Base-by-base conservation (phyloP, 2,797 vertebrate species). In the Holocentrus rufus region DNA sequence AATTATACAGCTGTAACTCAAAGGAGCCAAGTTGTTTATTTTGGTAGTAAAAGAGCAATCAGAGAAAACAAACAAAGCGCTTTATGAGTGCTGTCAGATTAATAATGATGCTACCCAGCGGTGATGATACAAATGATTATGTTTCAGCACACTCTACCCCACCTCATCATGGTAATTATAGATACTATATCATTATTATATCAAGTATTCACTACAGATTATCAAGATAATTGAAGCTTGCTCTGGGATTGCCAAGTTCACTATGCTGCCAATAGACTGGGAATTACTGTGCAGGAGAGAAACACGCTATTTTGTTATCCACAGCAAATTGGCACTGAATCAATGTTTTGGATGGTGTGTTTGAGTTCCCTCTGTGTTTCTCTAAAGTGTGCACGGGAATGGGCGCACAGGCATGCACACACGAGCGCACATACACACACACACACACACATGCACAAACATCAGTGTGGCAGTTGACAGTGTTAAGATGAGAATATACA, bases 21-120 rank as follows among this genome's bases (percentile, higher is more conserved):
- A 91, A 92, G 88, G 89, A 91, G 86, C 87, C 84, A 79, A 86
- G 85, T 90, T 94, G 93, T 94, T 93, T 94, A 93, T 94, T 94
- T 93, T 92, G 88, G 91, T 89, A 80, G 90, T 80, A 87, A 91
- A 92, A 86, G 87, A 92, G 89, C 90, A 92, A 93, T 89, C 88
- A 85, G 82, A 86, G 91, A 86, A 91, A 91, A 91, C 90, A 93
- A 92, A 93, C 92, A 92, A 85, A 90, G 81, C 65, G 55, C 87
- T 86, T 85, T 82, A 86, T 85, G 88, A 92, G 88, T 61, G 87
- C 85, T 87, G 92, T 92, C 88, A 91, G 90, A 93, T 94, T 92
- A 92, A 91, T 92, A 91, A 89, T 78, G 85, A 88, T 89, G 85
- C 86, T 81, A 89, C 90, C 90, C 87, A 83, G 88, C 79, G 84